Conservation (phyloP, 1,140 invertebrate genomes). For the Protaetia brevitarsis region DNA sequence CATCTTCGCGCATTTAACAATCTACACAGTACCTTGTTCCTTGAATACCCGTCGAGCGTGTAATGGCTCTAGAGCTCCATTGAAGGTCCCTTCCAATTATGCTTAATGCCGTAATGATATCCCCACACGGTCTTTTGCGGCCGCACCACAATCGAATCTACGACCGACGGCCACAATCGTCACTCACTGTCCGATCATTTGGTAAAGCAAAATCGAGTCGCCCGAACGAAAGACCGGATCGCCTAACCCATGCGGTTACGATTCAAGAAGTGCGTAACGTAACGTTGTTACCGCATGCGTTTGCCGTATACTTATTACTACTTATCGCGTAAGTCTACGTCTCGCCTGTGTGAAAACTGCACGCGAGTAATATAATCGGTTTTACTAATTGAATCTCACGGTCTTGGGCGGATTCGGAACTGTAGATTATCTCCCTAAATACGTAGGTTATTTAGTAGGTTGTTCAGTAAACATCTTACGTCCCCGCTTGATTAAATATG, state of each 20-base stretch:
- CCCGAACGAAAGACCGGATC: background rate
- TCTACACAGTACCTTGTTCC: too few species aligned
- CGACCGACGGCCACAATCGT: background rate
- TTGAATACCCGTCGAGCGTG: too few species aligned
- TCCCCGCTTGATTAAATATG: background rate
- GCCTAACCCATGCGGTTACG: too few species aligned
- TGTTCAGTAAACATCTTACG: background rate
- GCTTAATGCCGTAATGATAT: conserved; percentile 5
- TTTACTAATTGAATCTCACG: conserved; percentile 11
- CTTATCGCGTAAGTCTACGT: background rate
- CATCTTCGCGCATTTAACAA: too few species aligned
- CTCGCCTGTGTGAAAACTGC: too few species aligned
- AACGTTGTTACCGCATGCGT: background rate
- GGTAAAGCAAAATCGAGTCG: background rate
- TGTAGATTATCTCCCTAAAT: background rate
- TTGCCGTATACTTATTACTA: background rate
- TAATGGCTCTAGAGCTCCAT: too few species aligned
- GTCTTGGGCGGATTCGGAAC: conserved; percentile 6
- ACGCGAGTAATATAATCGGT: background rate
- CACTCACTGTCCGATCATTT: background rate
- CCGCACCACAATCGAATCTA: background rate
- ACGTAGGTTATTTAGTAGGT: background rate
- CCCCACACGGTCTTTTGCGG: background rate
- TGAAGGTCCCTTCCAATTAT: background rate
- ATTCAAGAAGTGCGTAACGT: too few species aligned